phyloP scores from a whole-genome alignment of 2,113 vertebrate genomes.

The Ellobius talpinus region DNA sequence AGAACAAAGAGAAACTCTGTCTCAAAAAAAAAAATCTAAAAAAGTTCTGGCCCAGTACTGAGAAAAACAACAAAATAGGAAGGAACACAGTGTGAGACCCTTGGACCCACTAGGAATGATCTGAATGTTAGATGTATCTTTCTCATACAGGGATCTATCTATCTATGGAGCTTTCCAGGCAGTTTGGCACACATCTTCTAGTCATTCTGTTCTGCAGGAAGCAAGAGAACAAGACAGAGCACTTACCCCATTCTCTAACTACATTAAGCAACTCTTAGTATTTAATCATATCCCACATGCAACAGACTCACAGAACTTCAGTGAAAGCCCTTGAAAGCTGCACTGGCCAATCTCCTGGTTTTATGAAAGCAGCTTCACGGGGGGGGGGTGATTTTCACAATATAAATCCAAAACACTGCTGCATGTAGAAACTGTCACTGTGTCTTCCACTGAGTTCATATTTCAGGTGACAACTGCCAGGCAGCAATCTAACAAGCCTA shows the following conservation, averaged over 20 bases:
- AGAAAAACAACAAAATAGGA: background rate
- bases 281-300: constrained; percentile 46
- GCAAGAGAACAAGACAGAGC: background rate
- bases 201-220: background rate
- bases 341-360: background rate
- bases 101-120: background rate
- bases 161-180: background rate
- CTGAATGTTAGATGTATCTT: background rate
- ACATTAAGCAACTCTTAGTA: constrained; percentile 17
- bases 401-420: background rate
- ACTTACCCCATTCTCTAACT: background rate
- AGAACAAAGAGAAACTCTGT: too few relatives aligned
- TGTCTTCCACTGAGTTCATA: constrained; percentile 19
- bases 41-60: background rate
- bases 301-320: constrained; percentile 55
- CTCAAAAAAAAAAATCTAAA: too few relatives aligned
- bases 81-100: background rate
- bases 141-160: background rate
- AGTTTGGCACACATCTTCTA: background rate
- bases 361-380: background rate
- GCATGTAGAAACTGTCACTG: background rate
- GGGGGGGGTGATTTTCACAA: too few relatives aligned
- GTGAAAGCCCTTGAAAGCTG: background rate
- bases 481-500: background rate
- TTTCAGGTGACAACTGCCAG: background rate